Conservation (phyloP, 2,888 invertebrate species). For the Pycnomerus fuliginosus region DNA sequence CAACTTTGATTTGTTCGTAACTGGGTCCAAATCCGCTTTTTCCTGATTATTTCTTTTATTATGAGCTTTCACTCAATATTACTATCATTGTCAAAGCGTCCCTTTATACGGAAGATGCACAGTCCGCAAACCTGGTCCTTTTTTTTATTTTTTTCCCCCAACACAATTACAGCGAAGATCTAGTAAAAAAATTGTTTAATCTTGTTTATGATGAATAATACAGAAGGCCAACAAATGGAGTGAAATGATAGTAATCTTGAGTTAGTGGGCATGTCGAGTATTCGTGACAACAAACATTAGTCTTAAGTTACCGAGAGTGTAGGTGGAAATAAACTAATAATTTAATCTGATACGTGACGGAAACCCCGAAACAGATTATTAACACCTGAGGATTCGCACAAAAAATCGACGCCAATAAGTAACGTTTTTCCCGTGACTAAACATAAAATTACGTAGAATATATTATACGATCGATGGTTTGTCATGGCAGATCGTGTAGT, state of each 20-base stretch:
- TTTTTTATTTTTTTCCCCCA: no score
- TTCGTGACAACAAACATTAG: constrained; percentile 25
- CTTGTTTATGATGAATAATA: constrained; percentile 11
- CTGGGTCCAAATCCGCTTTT: constrained; percentile 21
- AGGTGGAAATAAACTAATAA: constrained; percentile 22
- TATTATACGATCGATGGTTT: no score
- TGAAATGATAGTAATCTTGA: constrained; percentile 21
- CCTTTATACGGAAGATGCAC: constrained; percentile 3
- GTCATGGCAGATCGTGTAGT: no score
- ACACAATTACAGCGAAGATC: no score
- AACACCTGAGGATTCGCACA: constrained; percentile 15
- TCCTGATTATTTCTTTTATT: constrained; percentile 23
- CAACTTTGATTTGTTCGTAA: constrained; percentile 24
- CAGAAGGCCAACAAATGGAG: constrained; percentile 20
- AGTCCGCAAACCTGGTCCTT: no score
- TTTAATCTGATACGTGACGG: constrained; percentile 14
- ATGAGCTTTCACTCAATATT: constrained; percentile 17
- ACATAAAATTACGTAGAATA: no score
- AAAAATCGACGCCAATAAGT: background rate
- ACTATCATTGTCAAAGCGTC: constrained; percentile 14
- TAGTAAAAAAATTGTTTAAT: constrained; percentile 12
- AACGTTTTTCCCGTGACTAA: background rate
- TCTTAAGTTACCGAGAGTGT: constrained; percentile 15
- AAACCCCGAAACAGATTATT: constrained; percentile 8
- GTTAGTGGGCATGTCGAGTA: constrained; percentile 15